phyloP scores from a whole-genome alignment of 2,113 vertebrate genomes.

The Rhinogobius similis region DNA sequence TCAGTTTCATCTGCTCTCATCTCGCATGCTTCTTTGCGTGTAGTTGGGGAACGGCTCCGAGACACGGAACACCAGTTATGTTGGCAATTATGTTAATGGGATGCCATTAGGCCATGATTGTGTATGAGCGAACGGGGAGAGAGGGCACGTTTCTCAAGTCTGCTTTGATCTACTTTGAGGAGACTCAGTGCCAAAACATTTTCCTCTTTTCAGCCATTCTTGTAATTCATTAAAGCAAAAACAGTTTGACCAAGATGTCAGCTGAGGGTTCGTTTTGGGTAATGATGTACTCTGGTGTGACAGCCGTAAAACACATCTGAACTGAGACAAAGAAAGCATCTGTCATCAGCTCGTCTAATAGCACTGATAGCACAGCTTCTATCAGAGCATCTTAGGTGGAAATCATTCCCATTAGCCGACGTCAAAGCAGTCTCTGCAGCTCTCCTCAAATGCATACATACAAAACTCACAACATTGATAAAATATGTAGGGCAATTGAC shows the following conservation, averaged over 20 bases:
- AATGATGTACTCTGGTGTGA: slow-evolving; percentile 61
- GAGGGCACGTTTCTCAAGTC: slow-evolving; percentile 88
- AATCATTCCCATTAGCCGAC: slow-evolving; percentile 74
- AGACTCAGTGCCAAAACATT: slow-evolving; percentile 84
- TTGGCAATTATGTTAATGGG: slow-evolving; percentile 99
- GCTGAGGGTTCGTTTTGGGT: slow-evolving; percentile 44
- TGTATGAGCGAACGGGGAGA: slow-evolving; percentile 96
- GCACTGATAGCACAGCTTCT: slow-evolving; percentile 65
- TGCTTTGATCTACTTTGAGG: slow-evolving; percentile 85
- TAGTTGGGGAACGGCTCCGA: slow-evolving; percentile 91
- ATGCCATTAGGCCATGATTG: slow-evolving; percentile 99
- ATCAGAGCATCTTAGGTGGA: slow-evolving; percentile 73
- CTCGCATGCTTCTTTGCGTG: slow-evolving; percentile 57
- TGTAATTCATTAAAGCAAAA: slow-evolving; percentile 29
- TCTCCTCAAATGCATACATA: slow-evolving; percentile 29
- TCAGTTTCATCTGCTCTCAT: slow-evolving; percentile 62
- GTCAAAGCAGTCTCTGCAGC: slow-evolving; percentile 51
- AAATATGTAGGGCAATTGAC: not conserved
- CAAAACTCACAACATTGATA: slow-evolving; percentile 21
- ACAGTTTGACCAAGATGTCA: slow-evolving; percentile 53
- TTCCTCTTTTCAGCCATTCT: slow-evolving; percentile 39
- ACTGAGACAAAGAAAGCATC: slow-evolving; percentile 71
- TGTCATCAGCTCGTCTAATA: slow-evolving; percentile 72
- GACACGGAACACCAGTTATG: slow-evolving; percentile 97
- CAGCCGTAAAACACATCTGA: slow-evolving; percentile 69